Conservation (phyloP, 2,113 vertebrate species). For the Neotoma lepida region DNA sequence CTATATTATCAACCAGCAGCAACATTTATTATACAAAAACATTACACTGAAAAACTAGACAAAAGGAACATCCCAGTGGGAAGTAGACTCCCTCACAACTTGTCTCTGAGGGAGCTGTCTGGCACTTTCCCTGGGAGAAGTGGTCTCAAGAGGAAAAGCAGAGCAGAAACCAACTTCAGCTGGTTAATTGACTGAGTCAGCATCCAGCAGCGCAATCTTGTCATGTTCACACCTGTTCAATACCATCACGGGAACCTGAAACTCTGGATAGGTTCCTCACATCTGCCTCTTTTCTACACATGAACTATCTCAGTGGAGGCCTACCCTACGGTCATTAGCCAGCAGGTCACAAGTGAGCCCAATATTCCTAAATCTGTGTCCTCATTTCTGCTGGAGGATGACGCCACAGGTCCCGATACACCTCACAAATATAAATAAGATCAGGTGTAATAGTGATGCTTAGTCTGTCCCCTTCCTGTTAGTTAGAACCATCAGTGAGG, state of each 20-base stretch:
- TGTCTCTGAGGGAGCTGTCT: neutral
- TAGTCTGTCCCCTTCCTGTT: neutral
- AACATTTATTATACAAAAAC: neutral
- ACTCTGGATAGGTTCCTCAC: neutral
- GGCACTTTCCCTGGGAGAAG: neutral
- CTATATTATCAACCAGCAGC: neutral
- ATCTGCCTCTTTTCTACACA: neutral
- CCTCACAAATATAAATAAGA: neutral
- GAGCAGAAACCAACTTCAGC: neutral
- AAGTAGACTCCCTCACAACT: neutral
- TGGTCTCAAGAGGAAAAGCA: neutral
- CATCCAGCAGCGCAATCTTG: neutral
- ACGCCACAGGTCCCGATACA: neutral
- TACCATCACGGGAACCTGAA: neutral
- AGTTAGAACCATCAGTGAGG: neutral
- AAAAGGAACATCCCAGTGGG: neutral
- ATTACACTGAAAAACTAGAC: neutral
- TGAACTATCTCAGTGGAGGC: neutral
- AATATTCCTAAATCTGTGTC: neutral
- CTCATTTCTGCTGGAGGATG: neutral
- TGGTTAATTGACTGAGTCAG: neutral
- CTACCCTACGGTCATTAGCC: neutral
- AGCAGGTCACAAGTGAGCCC: neutral
- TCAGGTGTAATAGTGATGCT: accelerated
- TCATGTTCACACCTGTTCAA: neutral